phyloP scores from a whole-genome alignment of 2,797 vertebrate species.

The Rhabdomys pumilio region DNA sequence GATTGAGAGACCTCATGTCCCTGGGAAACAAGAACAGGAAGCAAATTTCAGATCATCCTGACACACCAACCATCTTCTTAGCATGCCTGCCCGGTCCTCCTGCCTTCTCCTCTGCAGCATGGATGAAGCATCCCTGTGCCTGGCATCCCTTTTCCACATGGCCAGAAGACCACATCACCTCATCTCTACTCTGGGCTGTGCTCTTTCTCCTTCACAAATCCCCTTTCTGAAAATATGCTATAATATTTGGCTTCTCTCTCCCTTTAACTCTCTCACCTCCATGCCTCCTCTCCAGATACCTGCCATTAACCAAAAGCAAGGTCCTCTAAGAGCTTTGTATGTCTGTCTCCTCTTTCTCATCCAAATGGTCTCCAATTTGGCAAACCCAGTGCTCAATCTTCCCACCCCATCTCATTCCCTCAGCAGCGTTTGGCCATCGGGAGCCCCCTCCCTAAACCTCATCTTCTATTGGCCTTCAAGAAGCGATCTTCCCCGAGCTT shows the following conservation, averaged over 20 bases:
- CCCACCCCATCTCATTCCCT: not conserved
- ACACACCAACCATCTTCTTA: not conserved
- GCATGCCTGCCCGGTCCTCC: fast-evolving
- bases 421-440: not conserved
- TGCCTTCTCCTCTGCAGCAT: not conserved
- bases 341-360: not conserved
- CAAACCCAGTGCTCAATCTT: not conserved
- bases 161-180: not conserved
- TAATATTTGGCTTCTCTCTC: not conserved
- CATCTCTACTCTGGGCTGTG: not conserved
- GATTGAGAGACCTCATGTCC: not conserved
- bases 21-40: not conserved
- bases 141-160: not conserved
- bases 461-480: not conserved
- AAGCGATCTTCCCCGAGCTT: not conserved
- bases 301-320: not conserved
- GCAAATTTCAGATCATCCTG: not conserved
- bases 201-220: not conserved
- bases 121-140: not conserved
- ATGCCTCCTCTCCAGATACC: not conserved
- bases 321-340: not conserved
- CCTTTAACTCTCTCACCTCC: not conserved
- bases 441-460: not conserved
- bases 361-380: not conserved
- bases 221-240: not conserved